Percentiles rank a stretch among this genome's conserved stretches.
Conservation (phyloP, 1,140 invertebrate genomes). For the Ceratosolen fusciceps region DNA sequence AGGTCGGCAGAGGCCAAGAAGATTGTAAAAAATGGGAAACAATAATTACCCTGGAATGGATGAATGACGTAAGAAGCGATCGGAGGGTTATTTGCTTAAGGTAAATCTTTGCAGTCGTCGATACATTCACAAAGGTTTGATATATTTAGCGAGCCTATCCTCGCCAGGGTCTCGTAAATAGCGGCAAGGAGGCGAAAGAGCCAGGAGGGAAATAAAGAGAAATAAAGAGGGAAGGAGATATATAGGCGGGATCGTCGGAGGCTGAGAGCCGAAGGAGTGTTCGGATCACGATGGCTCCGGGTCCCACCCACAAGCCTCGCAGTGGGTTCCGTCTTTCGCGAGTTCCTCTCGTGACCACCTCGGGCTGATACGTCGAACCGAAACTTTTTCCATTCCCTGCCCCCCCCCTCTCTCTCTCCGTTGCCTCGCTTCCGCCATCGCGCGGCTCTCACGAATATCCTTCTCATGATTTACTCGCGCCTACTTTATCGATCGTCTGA, state of each 20-base stretch:
- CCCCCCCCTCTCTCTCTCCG: conserved; percentile 48
- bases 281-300: conserved; percentile 62
- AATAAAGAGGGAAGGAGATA: conserved; percentile 35
- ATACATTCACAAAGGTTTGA: conserved; percentile 4
- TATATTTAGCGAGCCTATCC: conserved; percentile 39
- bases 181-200: conserved; percentile 42
- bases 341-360: conserved; percentile 68
- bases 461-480: conserved; percentile 67
- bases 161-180: conserved; percentile 30
- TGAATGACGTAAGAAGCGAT: too few relatives aligned
- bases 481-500: conserved; percentile 48
- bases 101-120: too few relatives aligned
- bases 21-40: too few relatives aligned
- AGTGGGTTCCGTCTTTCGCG: conserved; percentile 49
- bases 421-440: conserved; percentile 45
- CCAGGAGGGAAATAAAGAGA: conserved; percentile 55
- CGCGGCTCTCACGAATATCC: conserved; percentile 65
- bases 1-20: too few relatives aligned
- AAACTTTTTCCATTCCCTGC: conserved; percentile 61
- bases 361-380: conserved; percentile 70
- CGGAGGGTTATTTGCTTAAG: not conserved
- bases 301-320: conserved; percentile 68
- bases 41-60: too few relatives aligned
- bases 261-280: conserved; percentile 51
- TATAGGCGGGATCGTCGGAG: not conserved